Base-by-base conservation (phyloP, 2,888 invertebrate species). In the Tetranychus piercei region DNA sequence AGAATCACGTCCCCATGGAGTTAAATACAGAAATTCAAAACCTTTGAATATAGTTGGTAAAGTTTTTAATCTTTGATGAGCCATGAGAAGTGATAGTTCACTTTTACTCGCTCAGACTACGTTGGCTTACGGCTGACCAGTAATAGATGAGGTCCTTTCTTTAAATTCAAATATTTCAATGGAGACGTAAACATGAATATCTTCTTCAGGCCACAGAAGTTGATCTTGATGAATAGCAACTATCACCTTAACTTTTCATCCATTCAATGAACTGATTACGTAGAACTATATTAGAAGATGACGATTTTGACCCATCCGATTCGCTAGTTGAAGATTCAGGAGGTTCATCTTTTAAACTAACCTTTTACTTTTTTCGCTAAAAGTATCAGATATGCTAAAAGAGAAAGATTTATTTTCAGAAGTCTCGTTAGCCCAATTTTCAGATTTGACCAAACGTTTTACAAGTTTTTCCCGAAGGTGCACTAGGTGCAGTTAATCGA, bases 1-100 rank as follows among this genome's bases (percentile, higher is more conserved):
- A 0, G 90, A 88, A 84, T 93, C 92, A 81, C 92, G 91, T 78
- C 90, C 88, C 89, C 92, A 90, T 73, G 91, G 89, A 73, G 90
- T 88, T 34, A 94, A 88, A 75, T 90, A 82, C 70, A 93, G 85
- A 74, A 89, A 88, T 67, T 91, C 89, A 77, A 90, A 91, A 66
- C 81, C 81, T 82, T 83, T 78, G 76, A 92, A 87, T 75, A 90
- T 86, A 44, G n/a, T 44, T 0, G 94, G 93, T 74, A 94, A 84
- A 76, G 86, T 85, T 79, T 88, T 88, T 6, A 94, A 83, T 71
- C 88, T 86, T 0, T 89, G 89, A 86, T 90, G 91, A 83, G 89
- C 89, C 22, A 87, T 86, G 70, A 94, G 85, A 76, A 95, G 82
- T 22, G 92, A 90, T 66, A 89, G 85, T 81, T 90, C 88, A 84